These are phyloP conservation scores for Magallana gigas DNA, from an alignment of 1,140 invertebrate species.

Conservation along the genomic window DNA sequence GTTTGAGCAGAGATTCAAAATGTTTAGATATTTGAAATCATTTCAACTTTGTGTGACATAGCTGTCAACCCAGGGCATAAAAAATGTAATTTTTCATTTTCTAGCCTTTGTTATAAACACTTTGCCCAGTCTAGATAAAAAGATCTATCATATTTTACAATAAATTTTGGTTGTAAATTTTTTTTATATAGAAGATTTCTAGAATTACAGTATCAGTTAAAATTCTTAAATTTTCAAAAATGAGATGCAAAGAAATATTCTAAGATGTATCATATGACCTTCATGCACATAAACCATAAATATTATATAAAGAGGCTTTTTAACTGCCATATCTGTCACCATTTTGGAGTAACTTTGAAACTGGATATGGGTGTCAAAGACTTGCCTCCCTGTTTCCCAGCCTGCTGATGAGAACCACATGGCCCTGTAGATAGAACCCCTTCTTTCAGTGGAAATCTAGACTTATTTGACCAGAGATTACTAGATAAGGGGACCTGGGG, in stretches of 20 bases:
- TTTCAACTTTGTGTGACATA: neutral
- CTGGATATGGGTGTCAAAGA: constrained; percentile 24
- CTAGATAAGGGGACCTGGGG: constrained; percentile 17
- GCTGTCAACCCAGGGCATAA: neutral
- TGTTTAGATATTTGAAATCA: neutral
- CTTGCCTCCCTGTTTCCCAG: neutral
- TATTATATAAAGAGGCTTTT: constrained; percentile 28
- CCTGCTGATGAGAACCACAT: constrained; percentile 24
- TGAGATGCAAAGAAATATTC: neutral
- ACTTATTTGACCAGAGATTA: constrained; percentile 32
- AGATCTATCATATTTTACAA: no score
- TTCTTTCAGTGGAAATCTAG: constrained; percentile 23
- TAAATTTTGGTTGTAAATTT: no score
- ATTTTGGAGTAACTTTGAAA: constrained; percentile 27
- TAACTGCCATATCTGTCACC: constrained; percentile 34
- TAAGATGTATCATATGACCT: neutral
- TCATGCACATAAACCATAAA: constrained; percentile 30
- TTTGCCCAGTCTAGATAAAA: no score
- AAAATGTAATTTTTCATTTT: neutral
- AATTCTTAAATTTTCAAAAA: no score
- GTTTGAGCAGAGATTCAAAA: neutral
- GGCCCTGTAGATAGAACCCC: constrained; percentile 18
- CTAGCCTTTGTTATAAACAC: neutral
- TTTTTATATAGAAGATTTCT: no score
- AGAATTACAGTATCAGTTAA: no score